A percentile compares a stretch with the other conserved stretches of the same genome.
These are phyloP conservation scores for Cybosia mesomella DNA, from an alignment of 2,888 invertebrate species.

Conservation along the genomic window DNA sequence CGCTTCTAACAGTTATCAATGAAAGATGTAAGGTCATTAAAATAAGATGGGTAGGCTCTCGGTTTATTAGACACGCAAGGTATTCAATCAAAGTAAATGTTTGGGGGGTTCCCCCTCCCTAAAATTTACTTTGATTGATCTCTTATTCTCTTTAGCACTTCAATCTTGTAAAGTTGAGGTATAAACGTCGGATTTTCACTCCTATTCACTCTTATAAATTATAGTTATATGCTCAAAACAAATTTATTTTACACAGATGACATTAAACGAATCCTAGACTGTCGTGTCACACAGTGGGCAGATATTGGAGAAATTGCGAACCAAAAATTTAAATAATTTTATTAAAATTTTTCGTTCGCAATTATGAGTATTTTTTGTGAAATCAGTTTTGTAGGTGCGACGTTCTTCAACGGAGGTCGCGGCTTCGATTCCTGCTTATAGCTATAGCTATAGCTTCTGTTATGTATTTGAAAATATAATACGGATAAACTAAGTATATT, in stretches of 20 bases:
- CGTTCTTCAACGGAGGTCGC: too few species aligned
- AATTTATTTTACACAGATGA: background rate
- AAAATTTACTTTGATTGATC: too few species aligned
- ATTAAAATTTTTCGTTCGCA: too few species aligned
- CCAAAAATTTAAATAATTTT: too few species aligned
- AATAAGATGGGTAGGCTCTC: background rate
- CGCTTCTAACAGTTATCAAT: background rate
- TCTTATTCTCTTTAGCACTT: background rate
- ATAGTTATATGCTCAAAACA: background rate
- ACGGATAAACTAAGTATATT: too few species aligned
- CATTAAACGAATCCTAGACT: background rate
- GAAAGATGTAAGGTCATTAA: background rate
- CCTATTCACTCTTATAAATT: background rate
- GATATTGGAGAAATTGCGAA: background rate
- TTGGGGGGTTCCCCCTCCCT: background rate
- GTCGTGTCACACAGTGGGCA: background rate
- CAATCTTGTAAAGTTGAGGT: background rate
- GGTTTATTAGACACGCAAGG: background rate
- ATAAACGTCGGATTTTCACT: background rate
- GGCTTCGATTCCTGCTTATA: too few species aligned
- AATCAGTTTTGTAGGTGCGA: too few species aligned
- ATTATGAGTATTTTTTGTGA: too few species aligned
- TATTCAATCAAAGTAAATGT: slow-evolving; percentile 9
- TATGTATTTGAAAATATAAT: too few species aligned
- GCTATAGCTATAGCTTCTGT: too few species aligned